Conservation (phyloP, 2,797 vertebrate genomes). For the Acropternis orthonyx region DNA sequence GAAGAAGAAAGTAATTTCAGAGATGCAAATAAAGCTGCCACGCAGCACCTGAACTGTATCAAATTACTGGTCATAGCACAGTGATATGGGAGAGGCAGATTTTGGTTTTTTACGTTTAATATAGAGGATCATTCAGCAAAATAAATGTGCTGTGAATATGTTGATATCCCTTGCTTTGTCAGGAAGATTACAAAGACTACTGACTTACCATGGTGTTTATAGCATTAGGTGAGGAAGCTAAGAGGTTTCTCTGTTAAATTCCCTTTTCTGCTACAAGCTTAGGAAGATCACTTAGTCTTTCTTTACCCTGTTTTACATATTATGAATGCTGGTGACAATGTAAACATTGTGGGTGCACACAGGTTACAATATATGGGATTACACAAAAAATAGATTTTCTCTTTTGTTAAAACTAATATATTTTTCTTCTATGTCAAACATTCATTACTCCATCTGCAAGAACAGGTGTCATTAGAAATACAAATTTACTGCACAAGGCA, state of each 20-base stretch:
- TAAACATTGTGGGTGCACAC: neutral
- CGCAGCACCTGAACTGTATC: neutral
- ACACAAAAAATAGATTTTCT: neutral
- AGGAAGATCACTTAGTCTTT: neutral
- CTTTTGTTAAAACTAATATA: neutral
- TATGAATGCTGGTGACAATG: neutral
- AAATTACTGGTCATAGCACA: neutral
- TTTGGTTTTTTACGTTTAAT: neutral
- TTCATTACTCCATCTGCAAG: neutral
- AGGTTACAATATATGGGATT: neutral
- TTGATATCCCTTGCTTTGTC: neutral
- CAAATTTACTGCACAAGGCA: neutral
- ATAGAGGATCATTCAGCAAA: neutral
- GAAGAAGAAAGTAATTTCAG: constrained; percentile 16
- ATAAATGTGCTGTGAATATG: neutral
- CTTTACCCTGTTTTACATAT: neutral
- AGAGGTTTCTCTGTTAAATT: neutral
- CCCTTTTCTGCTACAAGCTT: neutral
- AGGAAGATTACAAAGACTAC: neutral
- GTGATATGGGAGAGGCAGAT: neutral
- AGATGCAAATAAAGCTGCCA: constrained; percentile 6
- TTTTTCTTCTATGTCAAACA: neutral
- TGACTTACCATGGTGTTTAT: neutral
- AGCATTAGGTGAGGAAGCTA: neutral
- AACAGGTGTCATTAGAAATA: neutral